phyloP scores from a whole-genome alignment of 23 tunicate species.

The Trididemnum nubilum region DNA sequence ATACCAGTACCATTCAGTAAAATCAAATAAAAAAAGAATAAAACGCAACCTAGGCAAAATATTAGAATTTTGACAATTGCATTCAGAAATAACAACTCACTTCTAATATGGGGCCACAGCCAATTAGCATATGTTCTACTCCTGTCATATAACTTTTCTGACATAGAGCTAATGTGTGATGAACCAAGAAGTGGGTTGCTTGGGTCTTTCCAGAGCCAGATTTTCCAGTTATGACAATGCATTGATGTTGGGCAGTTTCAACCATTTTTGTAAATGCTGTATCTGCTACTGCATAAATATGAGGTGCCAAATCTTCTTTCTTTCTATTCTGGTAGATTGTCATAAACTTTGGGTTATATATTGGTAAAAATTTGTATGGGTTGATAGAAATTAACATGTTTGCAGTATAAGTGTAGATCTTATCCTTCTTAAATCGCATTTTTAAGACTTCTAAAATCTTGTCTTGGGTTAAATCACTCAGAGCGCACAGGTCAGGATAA shows the following conservation, averaged over 20 bases:
- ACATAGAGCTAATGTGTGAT: slow-evolving; percentile 62
- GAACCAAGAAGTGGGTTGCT: slow-evolving; percentile 68
- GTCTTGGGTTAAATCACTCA: slow-evolving; percentile 36
- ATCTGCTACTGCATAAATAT: slow-evolving; percentile 77
- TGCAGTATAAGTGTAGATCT: slow-evolving; percentile 68
- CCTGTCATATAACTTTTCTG: slow-evolving; percentile 72
- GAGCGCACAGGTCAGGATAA: slow-evolving; percentile 42
- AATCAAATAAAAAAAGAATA: too few species aligned
- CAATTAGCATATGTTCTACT: slow-evolving; percentile 65
- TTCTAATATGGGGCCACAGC: slow-evolving; percentile 72
- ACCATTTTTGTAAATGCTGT: slow-evolving; percentile 62
- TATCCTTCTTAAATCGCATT: slow-evolving; percentile 56
- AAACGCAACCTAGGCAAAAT: too few species aligned
- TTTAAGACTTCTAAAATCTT: slow-evolving; percentile 46
- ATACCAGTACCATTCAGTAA: too few species aligned
- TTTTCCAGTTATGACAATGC: slow-evolving; percentile 72
- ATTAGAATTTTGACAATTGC: too few species aligned
- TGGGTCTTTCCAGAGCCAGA: slow-evolving; percentile 84
- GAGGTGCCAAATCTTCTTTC: slow-evolving; percentile 60
- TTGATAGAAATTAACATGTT: slow-evolving; percentile 63
- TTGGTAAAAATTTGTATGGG: slow-evolving; percentile 59
- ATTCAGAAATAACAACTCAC: too few species aligned
- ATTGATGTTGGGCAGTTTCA: slow-evolving; percentile 46
- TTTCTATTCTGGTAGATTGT: slow-evolving; percentile 61
- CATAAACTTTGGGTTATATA: slow-evolving; percentile 61